Base-by-base conservation (phyloP, 2,797 vertebrate species). In the Champsocephalus esox region DNA sequence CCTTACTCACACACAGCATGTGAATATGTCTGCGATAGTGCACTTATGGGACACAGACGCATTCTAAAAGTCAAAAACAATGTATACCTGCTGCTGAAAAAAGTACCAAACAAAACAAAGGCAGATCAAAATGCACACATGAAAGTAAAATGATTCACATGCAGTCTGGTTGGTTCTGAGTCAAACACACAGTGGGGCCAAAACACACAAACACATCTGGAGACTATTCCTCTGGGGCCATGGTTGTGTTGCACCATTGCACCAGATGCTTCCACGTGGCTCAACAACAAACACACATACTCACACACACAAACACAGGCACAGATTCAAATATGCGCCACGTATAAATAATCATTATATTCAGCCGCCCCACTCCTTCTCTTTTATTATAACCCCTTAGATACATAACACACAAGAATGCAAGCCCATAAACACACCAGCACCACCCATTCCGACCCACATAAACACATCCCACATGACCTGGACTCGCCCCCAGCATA, bases 181-280 rank as follows among this genome's bases (percentile, higher is more conserved):
- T 80, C 82, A 75, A 79, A 87, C 62, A 68, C 75, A 85, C 79
- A 70, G 68, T 49, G 44, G 56, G 68, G 77, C 88, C 85, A 90
- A 87, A 87, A 83, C 70, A 88, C 86, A 90, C 85, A 89, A 92
- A 91, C 85, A 91, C 91, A 94, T 92, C 91, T 93, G 91, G 92
- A 92, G 75, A 80, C 81, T 49, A 87, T 92, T 92, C 72, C 70
- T 58, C 62, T 81, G 81, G 79, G 89, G 85, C 65, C 77, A 54
- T 62, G 32, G 71, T 61, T 85, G 52, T 83, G 82, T 66, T 83
- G 69, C 80, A 87, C 77, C 91, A 93, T 66, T 81, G 67, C 80
- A 87, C 77, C 91, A 93, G 92, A 92, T 92, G 89, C 81, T 88
- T 90, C 82, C 81, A 93, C 88, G 86, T 90, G 87, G 91, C 81